Percentiles rank a stretch among this genome's conserved stretches.
Evolutionary conservation across 2,113 vertebrate genomes (phyloP).

Genomic region (Neodontobutis hainanensis): DNA sequence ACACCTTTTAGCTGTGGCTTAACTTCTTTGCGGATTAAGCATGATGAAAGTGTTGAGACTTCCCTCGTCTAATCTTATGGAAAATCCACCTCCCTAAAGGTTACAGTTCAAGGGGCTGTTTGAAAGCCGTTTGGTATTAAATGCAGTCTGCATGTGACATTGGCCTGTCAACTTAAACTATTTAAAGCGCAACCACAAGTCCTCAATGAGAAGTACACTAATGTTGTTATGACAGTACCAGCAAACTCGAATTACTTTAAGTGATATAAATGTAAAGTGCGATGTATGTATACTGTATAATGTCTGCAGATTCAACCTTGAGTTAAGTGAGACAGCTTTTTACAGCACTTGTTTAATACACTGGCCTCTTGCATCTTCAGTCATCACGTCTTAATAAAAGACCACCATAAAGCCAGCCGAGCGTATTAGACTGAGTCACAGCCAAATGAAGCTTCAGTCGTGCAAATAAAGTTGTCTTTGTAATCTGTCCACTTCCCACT

Average conservation of each 20-base stretch:
- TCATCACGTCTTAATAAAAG: slow-evolving; percentile 31
- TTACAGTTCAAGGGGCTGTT: slow-evolving; percentile 13
- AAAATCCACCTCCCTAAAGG: slow-evolving; percentile 19
- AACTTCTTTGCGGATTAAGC: slow-evolving; percentile 29
- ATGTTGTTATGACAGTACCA: neutral
- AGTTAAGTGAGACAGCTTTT: slow-evolving; percentile 6
- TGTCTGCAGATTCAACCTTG: neutral
- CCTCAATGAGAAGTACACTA: neutral
- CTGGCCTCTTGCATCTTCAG: slow-evolving; percentile 5
- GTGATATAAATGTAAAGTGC: slow-evolving; percentile 8
- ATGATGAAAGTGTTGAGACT: slow-evolving; percentile 9
- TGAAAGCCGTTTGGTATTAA: slow-evolving; percentile 20
- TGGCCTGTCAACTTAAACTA: slow-evolving; percentile 32
- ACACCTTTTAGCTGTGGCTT: neutral
- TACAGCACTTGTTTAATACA: neutral
- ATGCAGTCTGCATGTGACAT: slow-evolving; percentile 28
- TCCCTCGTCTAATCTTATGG: slow-evolving; percentile 25
- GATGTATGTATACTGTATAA: no score
- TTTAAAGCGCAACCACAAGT: slow-evolving; percentile 1
- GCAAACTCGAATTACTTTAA: slow-evolving; percentile 9
- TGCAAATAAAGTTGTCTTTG: slow-evolving; percentile 37
- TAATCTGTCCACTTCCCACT: slow-evolving; percentile 28
- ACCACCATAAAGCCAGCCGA: slow-evolving; percentile 31
- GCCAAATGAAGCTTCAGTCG: slow-evolving; percentile 18
- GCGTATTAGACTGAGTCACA: slow-evolving; percentile 24